Evolutionary conservation across 2,797 vertebrate genomes (phyloP), one percentile per base, ranked within the genome.

Genomic region (Tamandua tetradactyla): DNA sequence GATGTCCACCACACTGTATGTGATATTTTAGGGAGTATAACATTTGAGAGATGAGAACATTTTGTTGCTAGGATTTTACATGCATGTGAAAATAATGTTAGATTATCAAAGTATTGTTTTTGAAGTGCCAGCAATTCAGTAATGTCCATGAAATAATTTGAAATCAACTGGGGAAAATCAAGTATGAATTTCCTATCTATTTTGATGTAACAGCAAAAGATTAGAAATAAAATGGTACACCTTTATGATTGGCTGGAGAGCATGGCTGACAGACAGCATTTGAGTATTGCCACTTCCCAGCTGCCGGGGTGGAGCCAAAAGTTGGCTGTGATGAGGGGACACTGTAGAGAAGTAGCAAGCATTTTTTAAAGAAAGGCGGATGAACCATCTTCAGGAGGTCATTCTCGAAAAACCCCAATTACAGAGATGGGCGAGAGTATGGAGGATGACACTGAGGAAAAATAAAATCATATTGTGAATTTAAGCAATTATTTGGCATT

Each of bases 21-120:
- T 49, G 30, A 66, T 82, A 23, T 79, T 94, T 74, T 57, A 49
- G 32, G 61, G 30, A 83, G 20, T 27, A 23, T 62, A 78, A 72
- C 52, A 30, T 75, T 79, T 85, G 40, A 81, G 42, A 81, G 71
- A 62, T 78, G 40, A 61, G 25, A 72, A 69, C 2, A 47, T 72
- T 81, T 78, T 86, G 35, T 18, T 61, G 30, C 40, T 55, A 83
- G 76, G 47, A 47, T 78, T 78, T 92, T 52, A 32, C 44, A n/a
- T 92, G 37, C 22, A 55, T 71, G 37, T 52, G n/a, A 69, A 62
- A 37, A 93, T 90, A 81, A 80, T 37, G 35, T 47, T 86, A 78
- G 47, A 62, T 78, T 27, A 89, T 42, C 30, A 69, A 88, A 57
- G 76, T 30, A 5, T 72, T 91, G 52, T 93, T 92, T 95, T n/a